A percentile compares a stretch with the other conserved stretches of the same genome.
phyloP scores from a whole-genome alignment of 2,797 vertebrate genomes.

The Falco berigora region DNA sequence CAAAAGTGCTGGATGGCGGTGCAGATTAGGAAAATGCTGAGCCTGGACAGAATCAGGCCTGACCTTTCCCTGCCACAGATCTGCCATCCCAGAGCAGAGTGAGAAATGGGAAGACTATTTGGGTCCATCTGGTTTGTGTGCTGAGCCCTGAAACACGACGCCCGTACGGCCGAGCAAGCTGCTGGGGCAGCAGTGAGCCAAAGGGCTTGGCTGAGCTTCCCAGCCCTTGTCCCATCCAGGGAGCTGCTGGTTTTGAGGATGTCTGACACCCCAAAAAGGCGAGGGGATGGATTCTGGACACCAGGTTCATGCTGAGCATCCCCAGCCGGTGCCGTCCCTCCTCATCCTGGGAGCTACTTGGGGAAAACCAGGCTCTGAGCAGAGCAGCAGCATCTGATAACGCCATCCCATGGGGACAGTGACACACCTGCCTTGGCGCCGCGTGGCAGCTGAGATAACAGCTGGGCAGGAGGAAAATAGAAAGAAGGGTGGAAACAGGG shows the following conservation, averaged over 20 bases:
- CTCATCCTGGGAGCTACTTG: not conserved
- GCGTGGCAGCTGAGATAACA: not conserved
- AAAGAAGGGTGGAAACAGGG: not conserved
- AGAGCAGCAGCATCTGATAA: not conserved
- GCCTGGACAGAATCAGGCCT: slow-evolving; percentile 24
- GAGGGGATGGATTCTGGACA: not conserved
- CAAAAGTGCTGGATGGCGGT: not conserved
- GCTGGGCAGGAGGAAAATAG: slow-evolving; percentile 20
- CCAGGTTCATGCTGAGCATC: fast-evolving
- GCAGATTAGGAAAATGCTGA: slow-evolving; percentile 20
- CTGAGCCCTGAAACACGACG: slow-evolving; percentile 26
- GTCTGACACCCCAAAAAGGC: not conserved
- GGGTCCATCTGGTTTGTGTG: slow-evolving; percentile 5
- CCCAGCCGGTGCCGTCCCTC: fast-evolving
- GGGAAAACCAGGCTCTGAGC: not conserved
- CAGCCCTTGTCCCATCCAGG: not conserved
- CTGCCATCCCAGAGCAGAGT: not conserved
- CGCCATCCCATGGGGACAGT: not conserved
- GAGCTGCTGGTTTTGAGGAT: not conserved
- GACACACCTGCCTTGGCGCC: not conserved
- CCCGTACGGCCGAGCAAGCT: not conserved
- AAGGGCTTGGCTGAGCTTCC: not conserved
- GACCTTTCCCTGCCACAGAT: slow-evolving; percentile 18
- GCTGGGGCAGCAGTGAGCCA: not conserved
- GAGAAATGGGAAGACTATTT: slow-evolving; percentile 23